Evolutionary conservation across 1,140 invertebrate genomes (phyloP), one percentile per base, ranked within the genome.

Genomic region (Theocolax elegans): DNA sequence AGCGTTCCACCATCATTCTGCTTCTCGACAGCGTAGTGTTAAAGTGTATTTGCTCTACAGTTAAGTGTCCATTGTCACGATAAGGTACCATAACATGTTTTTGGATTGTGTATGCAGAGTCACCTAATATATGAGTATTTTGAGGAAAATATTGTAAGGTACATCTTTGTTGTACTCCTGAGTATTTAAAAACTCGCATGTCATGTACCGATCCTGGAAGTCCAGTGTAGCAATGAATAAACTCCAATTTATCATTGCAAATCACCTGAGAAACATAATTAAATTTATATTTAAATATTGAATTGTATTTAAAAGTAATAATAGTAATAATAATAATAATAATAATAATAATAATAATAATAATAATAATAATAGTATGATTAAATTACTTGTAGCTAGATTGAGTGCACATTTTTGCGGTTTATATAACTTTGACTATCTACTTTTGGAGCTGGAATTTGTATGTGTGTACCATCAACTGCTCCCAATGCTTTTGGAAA

Each of bases 171-270:
- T 53, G 27, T 1, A 75, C 7, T 4, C 40, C 71, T 10, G 74
- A 75, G 2, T 67, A 46, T 31, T 69, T 62, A 49, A 74, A 77
- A 13, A 79, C 73, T 35, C 75, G 58, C 53, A 60, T 65, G 46
- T 79, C 48, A 49, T 49, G 19, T 1, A 49, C 19, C 12, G 19
- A 51, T 10, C 23, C 21, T 51, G 12, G 17, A 3, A 51, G 15
- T 15, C 23, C 23, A 23, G 23, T n/a, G 25, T 13, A 51, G 15
- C 48, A 51, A 13, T 51, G 48, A 25, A 51, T 51, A 13, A 51
- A 51, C 17, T 51, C 48, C 17, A 51, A 51, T 15, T 27, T 51
- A 10, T 51, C 48, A 9, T 51, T 51, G 23, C 23, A 51, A 25
- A 48, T 12, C 3, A 21, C 46, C 46, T 48, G 19, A 21, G 21